Conservation (phyloP, 2,888 invertebrate genomes). For the Melanostoma scalare region DNA sequence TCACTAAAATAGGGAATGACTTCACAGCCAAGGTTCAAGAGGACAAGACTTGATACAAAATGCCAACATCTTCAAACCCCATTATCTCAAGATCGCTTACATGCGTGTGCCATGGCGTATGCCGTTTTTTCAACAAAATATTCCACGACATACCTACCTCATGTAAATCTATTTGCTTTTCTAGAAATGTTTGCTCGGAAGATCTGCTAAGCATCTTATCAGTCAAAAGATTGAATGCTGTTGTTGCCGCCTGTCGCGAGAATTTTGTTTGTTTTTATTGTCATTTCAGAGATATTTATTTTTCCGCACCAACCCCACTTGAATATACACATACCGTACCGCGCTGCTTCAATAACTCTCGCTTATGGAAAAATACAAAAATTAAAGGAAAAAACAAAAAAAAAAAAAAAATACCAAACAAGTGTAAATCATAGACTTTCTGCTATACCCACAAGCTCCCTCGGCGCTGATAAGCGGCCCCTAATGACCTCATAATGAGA, state of each 20-base stretch:
- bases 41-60: too few species aligned
- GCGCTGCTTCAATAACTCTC: not conserved
- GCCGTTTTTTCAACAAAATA: slow-evolving; percentile 45
- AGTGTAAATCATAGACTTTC: slow-evolving; percentile 33
- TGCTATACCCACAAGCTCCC: slow-evolving; percentile 21
- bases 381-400: slow-evolving; percentile 19
- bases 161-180: slow-evolving; percentile 31
- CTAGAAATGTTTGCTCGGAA: not conserved
- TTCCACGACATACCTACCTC: slow-evolving; percentile 39
- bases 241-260: slow-evolving; percentile 14
- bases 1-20: too few species aligned
- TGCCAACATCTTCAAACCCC: not conserved
- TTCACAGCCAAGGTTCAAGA: too few species aligned
- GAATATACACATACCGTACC: not conserved
- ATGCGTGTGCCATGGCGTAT: slow-evolving; percentile 67
- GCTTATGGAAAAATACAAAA: slow-evolving; percentile 37
- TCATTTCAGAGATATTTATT: slow-evolving; percentile 22
- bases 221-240: not conserved
- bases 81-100: slow-evolving; percentile 54
- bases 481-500: slow-evolving; percentile 70
- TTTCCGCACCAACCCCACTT: not conserved
- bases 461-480: slow-evolving; percentile 61
- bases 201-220: too few species aligned
- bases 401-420: not conserved
- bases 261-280: slow-evolving; percentile 12